Evolutionary conservation across 2,888 invertebrate species (phyloP), one percentile per base, ranked within the genome.

Genomic region (Seira ritae): DNA sequence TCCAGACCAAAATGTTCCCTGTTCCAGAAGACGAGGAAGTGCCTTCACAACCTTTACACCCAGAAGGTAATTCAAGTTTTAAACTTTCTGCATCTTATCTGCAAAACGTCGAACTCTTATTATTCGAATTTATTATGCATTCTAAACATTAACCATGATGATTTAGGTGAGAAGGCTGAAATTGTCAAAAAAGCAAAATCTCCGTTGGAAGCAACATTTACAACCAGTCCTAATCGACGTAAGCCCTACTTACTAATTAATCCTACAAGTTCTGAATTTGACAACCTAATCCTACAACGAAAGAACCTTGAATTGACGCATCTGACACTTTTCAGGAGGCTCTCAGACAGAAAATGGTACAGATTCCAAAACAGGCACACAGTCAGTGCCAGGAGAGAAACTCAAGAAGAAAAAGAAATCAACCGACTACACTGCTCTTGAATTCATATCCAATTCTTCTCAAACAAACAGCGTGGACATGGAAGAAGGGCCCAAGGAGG

Each of bases 381-480:
- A 78, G 19, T 55, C 80, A 50, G 12, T n/a, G 6, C 37, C 46
- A 20, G 37, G 71, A 42, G 76, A 77, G 10, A 72, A 75, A n/a
- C n/a, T 66, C 37, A 37, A 50, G 0, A 75, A 76, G 60, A 31
- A 42, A 8, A 82, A 72, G 37, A 83, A 83, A 19, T 20, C 69
- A 4, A 73, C 78, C n/a, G 83, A 83, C 50, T 83, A 83, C 66
- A 78, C 78, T 4, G 83, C 83, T 23, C 83, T 83, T 4, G 83
- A 83, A 19, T 83, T 78, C 22, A 22, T 60, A 3, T 83, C 83
- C 46, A 62, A 78, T 3, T 78, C 73, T 2, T 83, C 83, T 15
- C 83, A 83, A 65, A 73, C 83, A n/a, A 83, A 83, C 55, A 80
- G 84, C 42, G 71, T 75, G 8, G 76, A 67, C 46, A 72, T 62